Percentiles rank a stretch among this genome's conserved stretches.
These are phyloP conservation scores for Myocastor coypus DNA, from an alignment of 2,113 vertebrate species.

Conservation along the genomic window DNA sequence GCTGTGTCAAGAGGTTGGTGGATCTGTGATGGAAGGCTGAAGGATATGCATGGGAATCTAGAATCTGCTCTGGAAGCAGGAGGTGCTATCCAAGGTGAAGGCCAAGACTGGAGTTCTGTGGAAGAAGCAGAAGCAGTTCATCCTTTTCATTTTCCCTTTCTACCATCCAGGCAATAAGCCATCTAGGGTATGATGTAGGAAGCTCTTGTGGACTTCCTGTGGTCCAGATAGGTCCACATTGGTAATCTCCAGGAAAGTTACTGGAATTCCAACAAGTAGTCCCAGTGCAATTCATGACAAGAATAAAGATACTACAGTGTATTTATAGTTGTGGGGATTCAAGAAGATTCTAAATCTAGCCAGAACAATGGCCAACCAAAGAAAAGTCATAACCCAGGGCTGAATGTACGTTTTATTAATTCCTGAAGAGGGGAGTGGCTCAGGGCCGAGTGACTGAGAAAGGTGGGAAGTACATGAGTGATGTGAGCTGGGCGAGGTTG, in stretches of 20 bases:
- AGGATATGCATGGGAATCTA: not conserved
- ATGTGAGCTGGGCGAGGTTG: not conserved
- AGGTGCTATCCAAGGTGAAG: too few species aligned
- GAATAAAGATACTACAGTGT: not conserved
- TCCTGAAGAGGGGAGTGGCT: not conserved
- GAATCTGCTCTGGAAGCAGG: not conserved
- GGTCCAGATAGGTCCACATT: not conserved
- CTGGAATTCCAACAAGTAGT: not conserved
- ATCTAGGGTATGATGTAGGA: not conserved
- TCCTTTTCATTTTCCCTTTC: not conserved
- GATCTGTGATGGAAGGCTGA: not conserved
- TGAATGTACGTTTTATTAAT: not conserved
- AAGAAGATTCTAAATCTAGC: not conserved
- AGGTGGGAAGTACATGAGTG: not conserved
- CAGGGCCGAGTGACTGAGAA: not conserved
- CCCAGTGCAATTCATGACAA: not conserved
- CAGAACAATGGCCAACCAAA: not conserved
- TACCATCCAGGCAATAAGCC: not conserved
- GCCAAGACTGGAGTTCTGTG: too few species aligned
- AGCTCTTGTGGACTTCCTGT: not conserved
- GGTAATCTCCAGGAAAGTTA: not conserved
- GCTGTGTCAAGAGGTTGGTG: too few species aligned
- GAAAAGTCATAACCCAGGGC: not conserved
- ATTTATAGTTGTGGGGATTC: too few species aligned
- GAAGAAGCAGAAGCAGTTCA: too few species aligned